Evolutionary conservation across 2,113 vertebrate genomes (phyloP).

Genomic region (Osmerus mordax): DNA sequence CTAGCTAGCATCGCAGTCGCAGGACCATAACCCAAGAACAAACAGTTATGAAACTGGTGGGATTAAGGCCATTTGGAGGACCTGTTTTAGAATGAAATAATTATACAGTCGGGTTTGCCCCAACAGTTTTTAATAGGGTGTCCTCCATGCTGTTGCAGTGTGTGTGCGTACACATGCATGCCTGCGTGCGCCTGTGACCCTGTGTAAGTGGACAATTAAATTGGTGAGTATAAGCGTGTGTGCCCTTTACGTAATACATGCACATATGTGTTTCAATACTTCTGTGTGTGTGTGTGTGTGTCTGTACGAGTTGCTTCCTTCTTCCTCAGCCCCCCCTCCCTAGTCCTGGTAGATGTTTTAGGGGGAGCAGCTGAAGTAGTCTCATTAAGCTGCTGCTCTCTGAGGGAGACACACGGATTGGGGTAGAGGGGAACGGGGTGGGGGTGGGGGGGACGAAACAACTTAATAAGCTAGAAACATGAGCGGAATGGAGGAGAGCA

Average conservation of each 20-base stretch:
- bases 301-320: not conserved
- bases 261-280: not conserved
- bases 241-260: not conserved
- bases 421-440: slow-evolving; percentile 3
- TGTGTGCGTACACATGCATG: slow-evolving; percentile 24
- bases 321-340: not conserved
- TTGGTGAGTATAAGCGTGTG: not conserved
- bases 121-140: slow-evolving; percentile 2
- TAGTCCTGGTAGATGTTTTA: slow-evolving; percentile 37
- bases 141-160: not conserved
- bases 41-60: no score
- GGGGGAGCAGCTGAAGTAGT: slow-evolving; percentile 40
- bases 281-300: not conserved
- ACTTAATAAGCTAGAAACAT: slow-evolving; percentile 63
- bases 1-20: no score
- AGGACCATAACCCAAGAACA: no score
- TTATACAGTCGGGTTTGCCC: not conserved
- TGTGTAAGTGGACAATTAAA: slow-evolving; percentile 7
- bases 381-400: slow-evolving; percentile 41
- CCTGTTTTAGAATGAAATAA: no score
- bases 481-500: slow-evolving; percentile 32
- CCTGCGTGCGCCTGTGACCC: no score
- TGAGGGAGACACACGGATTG: slow-evolving; percentile 13
- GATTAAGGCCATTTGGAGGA: no score
- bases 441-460: slow-evolving; percentile 23